phyloP scores from a whole-genome alignment of 2,113 vertebrate genomes.

The Semnornis frantzii region DNA sequence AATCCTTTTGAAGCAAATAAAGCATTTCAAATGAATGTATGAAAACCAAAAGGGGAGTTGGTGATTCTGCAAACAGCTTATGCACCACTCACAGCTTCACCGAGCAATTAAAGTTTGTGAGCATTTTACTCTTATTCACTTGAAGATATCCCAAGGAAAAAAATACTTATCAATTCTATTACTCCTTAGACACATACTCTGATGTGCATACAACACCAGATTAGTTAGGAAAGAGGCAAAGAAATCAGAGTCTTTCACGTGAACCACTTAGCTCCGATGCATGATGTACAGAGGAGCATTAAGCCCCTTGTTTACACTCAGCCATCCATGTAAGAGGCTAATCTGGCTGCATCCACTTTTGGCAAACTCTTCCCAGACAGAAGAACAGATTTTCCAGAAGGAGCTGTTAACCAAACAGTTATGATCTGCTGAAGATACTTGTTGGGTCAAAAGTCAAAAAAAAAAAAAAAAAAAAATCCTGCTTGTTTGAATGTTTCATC shows the following conservation, averaged over 20 bases:
- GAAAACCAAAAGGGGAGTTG: background rate
- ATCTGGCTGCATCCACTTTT: background rate
- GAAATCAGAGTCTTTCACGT: background rate
- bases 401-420: background rate
- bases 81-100: background rate
- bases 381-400: conserved; percentile 4
- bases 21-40: conserved; percentile 37
- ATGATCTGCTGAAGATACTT: background rate
- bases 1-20: conserved; percentile 59
- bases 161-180: background rate
- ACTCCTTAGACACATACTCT: background rate
- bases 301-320: conserved; percentile 43
- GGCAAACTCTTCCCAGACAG: background rate
- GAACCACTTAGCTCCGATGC: background rate
- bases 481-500: background rate
- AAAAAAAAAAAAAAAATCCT: background rate
- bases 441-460: background rate
- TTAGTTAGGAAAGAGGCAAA: background rate
- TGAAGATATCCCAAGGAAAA: background rate
- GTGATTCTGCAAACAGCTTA: background rate
- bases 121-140: background rate
- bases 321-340: conserved; percentile 5
- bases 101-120: background rate
- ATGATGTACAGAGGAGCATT: background rate
- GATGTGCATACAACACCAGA: background rate